A percentile compares a stretch with the other conserved stretches of the same genome.
phyloP scores from a whole-genome alignment of 2,113 vertebrate genomes.

The Micromys minutus region DNA sequence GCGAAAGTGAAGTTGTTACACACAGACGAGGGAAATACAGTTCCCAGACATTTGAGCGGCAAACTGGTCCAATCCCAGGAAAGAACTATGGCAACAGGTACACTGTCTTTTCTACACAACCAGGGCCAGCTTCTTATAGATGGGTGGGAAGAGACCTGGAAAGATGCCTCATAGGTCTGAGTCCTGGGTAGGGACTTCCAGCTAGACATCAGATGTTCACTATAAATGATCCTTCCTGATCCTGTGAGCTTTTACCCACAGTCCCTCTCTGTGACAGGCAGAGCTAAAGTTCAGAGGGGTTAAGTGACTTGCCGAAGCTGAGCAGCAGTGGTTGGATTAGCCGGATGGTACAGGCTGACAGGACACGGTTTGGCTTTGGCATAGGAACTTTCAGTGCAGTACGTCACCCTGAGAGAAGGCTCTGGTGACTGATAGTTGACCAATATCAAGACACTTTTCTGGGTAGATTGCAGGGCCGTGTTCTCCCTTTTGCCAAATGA shows the following conservation, averaged over 20 bases:
- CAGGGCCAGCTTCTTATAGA: background rate
- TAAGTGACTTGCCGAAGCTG: background rate
- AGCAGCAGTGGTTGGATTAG: background rate
- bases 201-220: background rate
- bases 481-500: background rate
- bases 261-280: background rate
- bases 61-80: too few relatives aligned
- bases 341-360: background rate
- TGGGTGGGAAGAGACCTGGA: background rate
- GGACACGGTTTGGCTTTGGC: background rate
- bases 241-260: background rate
- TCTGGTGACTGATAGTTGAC: background rate
- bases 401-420: background rate
- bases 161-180: background rate
- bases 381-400: rapidly evolving
- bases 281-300: background rate
- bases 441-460: background rate
- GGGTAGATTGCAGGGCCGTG: background rate
- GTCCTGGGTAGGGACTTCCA: background rate
- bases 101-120: too few relatives aligned
- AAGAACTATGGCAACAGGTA: too few relatives aligned
- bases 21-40: too few relatives aligned
- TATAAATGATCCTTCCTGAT: background rate
- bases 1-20: too few relatives aligned
- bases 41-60: too few relatives aligned